Evolutionary conservation across 2,888 invertebrate species (phyloP), one percentile per base, ranked within the genome.

Genomic region (Branchellion lobata): DNA sequence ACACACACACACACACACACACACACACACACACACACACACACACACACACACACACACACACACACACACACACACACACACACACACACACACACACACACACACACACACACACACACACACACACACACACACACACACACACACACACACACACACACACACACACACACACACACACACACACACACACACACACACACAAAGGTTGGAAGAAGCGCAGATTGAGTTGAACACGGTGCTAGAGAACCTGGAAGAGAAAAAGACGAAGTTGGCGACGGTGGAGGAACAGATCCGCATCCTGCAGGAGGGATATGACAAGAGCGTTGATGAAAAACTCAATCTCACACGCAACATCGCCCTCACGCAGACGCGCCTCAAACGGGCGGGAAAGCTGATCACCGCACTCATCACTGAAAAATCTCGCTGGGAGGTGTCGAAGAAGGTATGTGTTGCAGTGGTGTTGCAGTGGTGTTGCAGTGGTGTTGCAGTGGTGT

Each of bases 381-480:
- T 96, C 27, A 91, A 91, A 81, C 90, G 95, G 80, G 94, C 95
- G 0, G 94, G 93, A 0, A 91, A 93, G 82, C 89, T 96, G 21
- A 95, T 94, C 11, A 92, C 93, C 40, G 95, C 95, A 0, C 88
- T 96, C 11, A 92, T 92, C 0, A 94, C 95, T 85, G 95, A 95
- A 87, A 92, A 94, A 87, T 89, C 91, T 0, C 90, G 94, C 79
- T 95, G 95, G 95, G 92, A 92, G 83, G 91, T 92, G 75, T 91
- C 90, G 73, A 92, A 93, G 0, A 86, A 88, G 85, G 92, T 92
- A 84, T 83, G 83, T 81, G 2, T 61, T 77, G 27, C 21, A 27
- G 29, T 68, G 21, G 33, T 68, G 68, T 68, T 68, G 29, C 27
- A 29, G 11, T 27, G 29, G 68, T 68, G 31, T 68, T 18, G 68